A percentile compares a stretch with the other conserved stretches of the same genome.
Conservation (phyloP, 2,888 invertebrate species). For the Beris morrisii region DNA sequence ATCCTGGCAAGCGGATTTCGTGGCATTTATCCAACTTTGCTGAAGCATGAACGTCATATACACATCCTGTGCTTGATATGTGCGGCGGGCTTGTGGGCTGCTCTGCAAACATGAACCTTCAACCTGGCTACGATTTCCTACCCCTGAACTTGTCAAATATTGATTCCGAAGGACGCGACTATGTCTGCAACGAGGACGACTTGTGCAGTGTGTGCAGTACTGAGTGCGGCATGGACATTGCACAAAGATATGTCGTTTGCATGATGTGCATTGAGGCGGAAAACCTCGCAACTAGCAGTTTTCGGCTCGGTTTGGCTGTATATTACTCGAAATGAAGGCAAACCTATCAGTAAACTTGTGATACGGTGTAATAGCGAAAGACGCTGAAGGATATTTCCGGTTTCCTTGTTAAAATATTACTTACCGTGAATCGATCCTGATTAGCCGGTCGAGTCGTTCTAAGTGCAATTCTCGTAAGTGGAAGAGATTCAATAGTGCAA, state of each 20-base stretch:
- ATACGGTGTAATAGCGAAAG: no score
- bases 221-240: neutral
- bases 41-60: neutral
- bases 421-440: conserved; percentile 67
- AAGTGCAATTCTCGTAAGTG: conserved; percentile 75
- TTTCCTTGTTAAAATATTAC: conserved; percentile 35
- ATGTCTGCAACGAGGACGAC: no score
- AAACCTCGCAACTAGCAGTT: neutral
- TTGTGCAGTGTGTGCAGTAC: neutral
- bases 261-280: neutral
- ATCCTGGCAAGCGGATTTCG: conserved; percentile 19
- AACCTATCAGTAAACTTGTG: no score
- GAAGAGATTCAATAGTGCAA: conserved; percentile 82
- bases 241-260: neutral
- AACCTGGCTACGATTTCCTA: conserved; percentile 2
- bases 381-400: no score
- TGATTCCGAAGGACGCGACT: conserved; percentile 1
- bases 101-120: conserved; percentile 28
- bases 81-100: neutral
- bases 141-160: conserved; percentile 34
- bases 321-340: no score
- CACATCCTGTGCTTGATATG: neutral
- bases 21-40: conserved; percentile 27
- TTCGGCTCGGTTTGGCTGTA: neutral
- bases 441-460: conserved; percentile 67